Evolutionary conservation across 2,113 vertebrate species (phyloP), one percentile per base, ranked within the genome.

Genomic region (Nerophis lumbriciformis): DNA sequence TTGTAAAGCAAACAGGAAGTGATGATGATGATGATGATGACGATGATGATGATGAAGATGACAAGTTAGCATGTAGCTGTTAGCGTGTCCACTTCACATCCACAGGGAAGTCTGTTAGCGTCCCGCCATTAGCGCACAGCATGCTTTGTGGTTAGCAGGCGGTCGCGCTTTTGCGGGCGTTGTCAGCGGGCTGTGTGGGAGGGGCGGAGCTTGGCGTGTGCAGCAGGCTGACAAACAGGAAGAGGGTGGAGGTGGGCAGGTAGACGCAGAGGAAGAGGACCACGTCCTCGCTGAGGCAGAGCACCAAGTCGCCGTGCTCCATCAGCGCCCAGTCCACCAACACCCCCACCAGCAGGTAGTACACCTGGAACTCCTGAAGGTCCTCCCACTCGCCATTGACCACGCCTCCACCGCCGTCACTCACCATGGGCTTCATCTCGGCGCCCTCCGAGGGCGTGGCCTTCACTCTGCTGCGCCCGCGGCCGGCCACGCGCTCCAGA

Each of bases 361-460:
- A 95, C 86, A 97, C 90, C 84, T 94, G 94, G 91, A 97, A 94
- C 80, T 97, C 94, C 87, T 94, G 94, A 66, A 93, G 91, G 79
- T 86, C 69, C 59, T 89, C 88, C 85, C 88, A 93, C 82, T 94
- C 94, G 77, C 87, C 89, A 16, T 87, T 91, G 66, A 83, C 84
- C 75, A 66, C 14, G 2, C 38, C 61, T 91, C 92, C 76, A 88
- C 82, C 78, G 72, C 87, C 42, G 59, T 87, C 92, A 99, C 96
- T 96, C 97, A 99, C 96, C 96, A 99, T 98, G 85, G 95, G 91
- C 87, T 95, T 96, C 79, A 95, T 93, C 88, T 97, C 95, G 65
- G 93, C 91, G 84, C 93, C 84, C 77, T 94, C 94, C 13, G 91
- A 91, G 51, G 76, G 88, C 39, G 87, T 89, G 78, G 86, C 92